Base-by-base conservation (phyloP, 2,888 invertebrate genomes). In the Electrophaes corylata region DNA sequence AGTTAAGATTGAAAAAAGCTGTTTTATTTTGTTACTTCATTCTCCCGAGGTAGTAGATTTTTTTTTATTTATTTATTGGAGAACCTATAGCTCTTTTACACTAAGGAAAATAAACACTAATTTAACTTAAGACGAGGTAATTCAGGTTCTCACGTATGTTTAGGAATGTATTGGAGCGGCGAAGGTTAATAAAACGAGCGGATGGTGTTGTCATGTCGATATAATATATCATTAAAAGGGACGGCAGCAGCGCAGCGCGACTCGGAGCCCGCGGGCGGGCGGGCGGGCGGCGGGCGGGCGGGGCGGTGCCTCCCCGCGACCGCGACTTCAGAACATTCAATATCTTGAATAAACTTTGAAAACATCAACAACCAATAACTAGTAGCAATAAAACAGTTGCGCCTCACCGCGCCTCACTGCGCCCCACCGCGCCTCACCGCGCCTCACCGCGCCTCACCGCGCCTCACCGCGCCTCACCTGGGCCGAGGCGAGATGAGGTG, bases 321-420 rank as follows among this genome's bases (percentile, higher is more conserved):
- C n/a, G n/a, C n/a, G n/a, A n/a, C 26, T 26, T 10, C 26, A 6
- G 60, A 65, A 56, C 66, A 65, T 67, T 52, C 29, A 55, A 71
- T 65, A 66, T 71, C 71, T 72, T 68, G 64, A 63, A 79, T 86
- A 85, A 81, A 86, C 80, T 87, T 81, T 84, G 65, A 74, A 86
- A 86, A 85, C 82, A 64, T 84, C 75, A 86, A 86, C 86, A 82
- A 81, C 67, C 67, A 69, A 74, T 75, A 73, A 73, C 16, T 10
- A 41, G n/a, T n/a, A n/a, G n/a, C n/a, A n/a, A n/a, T n/a, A n/a
- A n/a, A n/a, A n/a, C n/a, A n/a, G n/a, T n/a, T n/a, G n/a, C n/a
- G n/a, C n/a, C n/a, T 10, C 10, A 8, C 8, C 26, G 26, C 8
- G 26, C 10, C 26, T 10, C 26, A 10, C 2, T 10, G 4, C 23